phyloP scores from a whole-genome alignment of 1,140 invertebrate genomes.

The Drosophila fuyamai region DNA sequence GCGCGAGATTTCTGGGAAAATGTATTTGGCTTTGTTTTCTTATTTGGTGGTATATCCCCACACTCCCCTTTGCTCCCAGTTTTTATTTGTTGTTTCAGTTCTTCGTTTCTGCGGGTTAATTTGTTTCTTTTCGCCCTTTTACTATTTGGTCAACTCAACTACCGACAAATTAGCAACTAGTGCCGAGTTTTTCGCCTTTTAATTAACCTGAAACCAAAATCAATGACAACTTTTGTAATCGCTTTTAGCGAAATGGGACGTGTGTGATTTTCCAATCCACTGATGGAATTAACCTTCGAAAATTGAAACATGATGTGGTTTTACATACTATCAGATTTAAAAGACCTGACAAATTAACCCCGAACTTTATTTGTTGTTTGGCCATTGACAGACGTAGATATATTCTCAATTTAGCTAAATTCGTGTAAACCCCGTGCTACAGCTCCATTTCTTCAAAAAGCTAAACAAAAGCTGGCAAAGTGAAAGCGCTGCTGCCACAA shows the following conservation, averaged over 20 bases:
- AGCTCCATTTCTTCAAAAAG: neutral
- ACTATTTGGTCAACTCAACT: constrained; percentile 16
- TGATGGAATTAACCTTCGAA: constrained; percentile 33
- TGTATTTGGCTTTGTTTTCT: constrained; percentile 18
- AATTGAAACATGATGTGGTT: neutral
- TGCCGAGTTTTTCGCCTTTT: constrained; percentile 3
- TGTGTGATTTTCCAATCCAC: constrained; percentile 8
- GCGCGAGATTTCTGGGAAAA: constrained; percentile 58
- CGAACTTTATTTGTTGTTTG: no score
- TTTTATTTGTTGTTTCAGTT: constrained; percentile 5
- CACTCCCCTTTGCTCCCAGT: neutral
- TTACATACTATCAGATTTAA: no score
- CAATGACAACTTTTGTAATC: constrained; percentile 25
- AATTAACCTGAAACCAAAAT: constrained; percentile 4
- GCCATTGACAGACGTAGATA: no score
- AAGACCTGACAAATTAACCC: no score
- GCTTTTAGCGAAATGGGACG: neutral
- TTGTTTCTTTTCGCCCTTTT: constrained; percentile 37
- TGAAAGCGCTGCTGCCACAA: constrained; percentile 72
- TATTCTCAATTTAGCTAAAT: neutral
- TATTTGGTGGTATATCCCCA: neutral
- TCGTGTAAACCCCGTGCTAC: neutral
- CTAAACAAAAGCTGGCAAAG: constrained; percentile 45
- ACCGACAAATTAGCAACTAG: constrained; percentile 34
- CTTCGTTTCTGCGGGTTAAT: constrained; percentile 34